Percentiles rank a stretch among this genome's conserved stretches.
phyloP scores from a whole-genome alignment of 2,797 vertebrate genomes.

The Eulemur coronatus region DNA sequence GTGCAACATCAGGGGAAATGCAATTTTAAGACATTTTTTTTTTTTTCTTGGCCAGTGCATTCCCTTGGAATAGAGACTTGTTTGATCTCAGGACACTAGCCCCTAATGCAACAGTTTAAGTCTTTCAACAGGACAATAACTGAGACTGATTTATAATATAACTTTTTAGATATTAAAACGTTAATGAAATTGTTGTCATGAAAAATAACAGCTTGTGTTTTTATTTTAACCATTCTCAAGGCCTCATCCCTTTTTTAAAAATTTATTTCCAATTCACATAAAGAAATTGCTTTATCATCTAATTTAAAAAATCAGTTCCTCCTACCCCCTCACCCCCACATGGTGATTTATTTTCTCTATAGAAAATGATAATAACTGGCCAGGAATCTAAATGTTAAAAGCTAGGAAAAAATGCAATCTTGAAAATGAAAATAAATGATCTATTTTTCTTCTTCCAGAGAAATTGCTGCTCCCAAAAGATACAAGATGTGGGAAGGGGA shows the following conservation, averaged over 20 bases:
- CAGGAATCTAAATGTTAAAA: constrained; percentile 60
- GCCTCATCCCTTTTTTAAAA: constrained; percentile 25
- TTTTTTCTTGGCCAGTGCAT: neutral
- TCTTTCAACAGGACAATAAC: neutral
- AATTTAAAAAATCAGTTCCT: constrained; percentile 35
- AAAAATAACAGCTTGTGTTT: constrained; percentile 45
- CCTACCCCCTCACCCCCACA: neutral
- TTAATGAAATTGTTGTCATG: constrained; percentile 60
- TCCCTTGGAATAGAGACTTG: neutral
- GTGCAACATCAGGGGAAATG: neutral
- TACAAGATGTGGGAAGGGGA: neutral
- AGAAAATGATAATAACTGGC: constrained; percentile 52
- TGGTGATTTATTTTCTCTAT: constrained; percentile 62
- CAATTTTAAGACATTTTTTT: neutral
- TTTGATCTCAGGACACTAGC: neutral
- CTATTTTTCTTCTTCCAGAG: neutral
- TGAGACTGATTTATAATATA: neutral
- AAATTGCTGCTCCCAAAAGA: neutral
- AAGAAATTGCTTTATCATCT: constrained; percentile 60
- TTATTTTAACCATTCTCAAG: constrained; percentile 9
- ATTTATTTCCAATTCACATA: constrained; percentile 35
- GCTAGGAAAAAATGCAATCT: constrained; percentile 34
- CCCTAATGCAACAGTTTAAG: neutral
- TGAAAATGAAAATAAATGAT: constrained; percentile 68
- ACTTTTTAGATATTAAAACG: constrained; percentile 54